Conservation (phyloP, 1,140 invertebrate species). For the Formica selysi region DNA sequence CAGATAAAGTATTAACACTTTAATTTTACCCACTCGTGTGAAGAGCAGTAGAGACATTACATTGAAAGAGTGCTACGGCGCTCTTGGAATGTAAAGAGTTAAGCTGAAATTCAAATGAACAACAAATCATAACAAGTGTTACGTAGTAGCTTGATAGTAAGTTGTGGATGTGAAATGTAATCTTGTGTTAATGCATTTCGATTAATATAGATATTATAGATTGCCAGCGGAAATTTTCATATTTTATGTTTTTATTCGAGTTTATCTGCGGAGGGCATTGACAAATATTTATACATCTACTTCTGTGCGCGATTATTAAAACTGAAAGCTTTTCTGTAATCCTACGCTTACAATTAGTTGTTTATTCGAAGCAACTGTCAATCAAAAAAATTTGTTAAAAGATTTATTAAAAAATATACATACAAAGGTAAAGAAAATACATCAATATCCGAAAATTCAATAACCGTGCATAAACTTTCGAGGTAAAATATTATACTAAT, state of each 20-base stretch:
- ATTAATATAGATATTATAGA: background rate
- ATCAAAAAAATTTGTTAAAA: background rate
- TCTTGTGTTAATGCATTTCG: conserved; percentile 14
- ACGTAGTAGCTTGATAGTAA: background rate
- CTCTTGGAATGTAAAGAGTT: too few relatives aligned
- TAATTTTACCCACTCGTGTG: too few relatives aligned
- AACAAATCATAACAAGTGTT: background rate
- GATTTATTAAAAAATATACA: background rate
- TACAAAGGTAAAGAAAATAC: background rate
- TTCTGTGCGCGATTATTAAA: conserved; percentile 30
- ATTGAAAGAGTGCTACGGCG: too few relatives aligned
- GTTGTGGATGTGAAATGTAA: background rate
- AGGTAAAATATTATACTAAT: background rate
- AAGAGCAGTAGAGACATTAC: too few relatives aligned
- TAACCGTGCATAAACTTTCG: conserved; percentile 16
- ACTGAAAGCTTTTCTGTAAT: conserved; percentile 1
- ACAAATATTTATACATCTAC: conserved; percentile 39
- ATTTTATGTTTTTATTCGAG: background rate
- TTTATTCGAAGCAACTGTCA: background rate
- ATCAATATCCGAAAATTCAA: background rate
- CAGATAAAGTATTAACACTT: background rate
- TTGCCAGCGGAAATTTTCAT: background rate
- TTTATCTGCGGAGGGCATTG: background rate
- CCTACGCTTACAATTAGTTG: background rate
- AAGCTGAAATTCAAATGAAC: background rate